Conservation (phyloP, 2,888 invertebrate genomes). For the Macaria liturata region DNA sequence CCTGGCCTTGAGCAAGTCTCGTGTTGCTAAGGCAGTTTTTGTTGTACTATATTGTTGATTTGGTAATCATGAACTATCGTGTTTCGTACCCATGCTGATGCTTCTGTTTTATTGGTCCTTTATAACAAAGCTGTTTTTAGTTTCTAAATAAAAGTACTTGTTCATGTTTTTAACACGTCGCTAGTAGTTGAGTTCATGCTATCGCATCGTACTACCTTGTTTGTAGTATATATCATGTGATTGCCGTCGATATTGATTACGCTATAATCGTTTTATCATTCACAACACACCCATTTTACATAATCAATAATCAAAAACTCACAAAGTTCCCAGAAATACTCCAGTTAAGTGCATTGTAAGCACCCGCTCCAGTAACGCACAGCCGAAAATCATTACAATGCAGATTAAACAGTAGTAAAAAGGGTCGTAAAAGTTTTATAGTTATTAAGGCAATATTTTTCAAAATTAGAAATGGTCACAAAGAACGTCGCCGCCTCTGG, state of each 20-base stretch:
- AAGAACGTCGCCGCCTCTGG: constrained; percentile 63
- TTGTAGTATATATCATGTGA: constrained; percentile 10
- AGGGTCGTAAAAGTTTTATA: constrained; percentile 72
- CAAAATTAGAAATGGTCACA: constrained; percentile 68
- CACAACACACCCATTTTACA: constrained; percentile 29
- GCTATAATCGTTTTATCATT: constrained; percentile 26
- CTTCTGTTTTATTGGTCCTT: constrained; percentile 28
- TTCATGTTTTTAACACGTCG: no score
- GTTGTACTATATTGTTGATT: constrained; percentile 32
- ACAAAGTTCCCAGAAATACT: constrained; percentile 33
- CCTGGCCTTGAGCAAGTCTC: constrained; percentile 47
- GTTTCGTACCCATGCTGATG: constrained; percentile 15
- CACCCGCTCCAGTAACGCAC: constrained; percentile 59
- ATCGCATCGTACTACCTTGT: constrained; percentile 2
- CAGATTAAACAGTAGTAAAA: constrained; percentile 81
- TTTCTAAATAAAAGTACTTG: no score
- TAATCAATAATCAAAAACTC: constrained; percentile 26
- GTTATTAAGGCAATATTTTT: constrained; percentile 68
- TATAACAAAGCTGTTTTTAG: no score
- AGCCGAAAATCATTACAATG: constrained; percentile 56
- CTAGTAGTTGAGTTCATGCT: constrained; percentile 7
- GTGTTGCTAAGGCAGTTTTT: constrained; percentile 50
- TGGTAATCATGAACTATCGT: constrained; percentile 24
- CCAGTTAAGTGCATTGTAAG: constrained; percentile 38
- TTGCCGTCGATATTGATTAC: constrained; percentile 18